Evolutionary conservation across 2,888 invertebrate genomes (phyloP), one percentile per base, ranked within the genome.

Genomic region (Melolontha melolontha): DNA sequence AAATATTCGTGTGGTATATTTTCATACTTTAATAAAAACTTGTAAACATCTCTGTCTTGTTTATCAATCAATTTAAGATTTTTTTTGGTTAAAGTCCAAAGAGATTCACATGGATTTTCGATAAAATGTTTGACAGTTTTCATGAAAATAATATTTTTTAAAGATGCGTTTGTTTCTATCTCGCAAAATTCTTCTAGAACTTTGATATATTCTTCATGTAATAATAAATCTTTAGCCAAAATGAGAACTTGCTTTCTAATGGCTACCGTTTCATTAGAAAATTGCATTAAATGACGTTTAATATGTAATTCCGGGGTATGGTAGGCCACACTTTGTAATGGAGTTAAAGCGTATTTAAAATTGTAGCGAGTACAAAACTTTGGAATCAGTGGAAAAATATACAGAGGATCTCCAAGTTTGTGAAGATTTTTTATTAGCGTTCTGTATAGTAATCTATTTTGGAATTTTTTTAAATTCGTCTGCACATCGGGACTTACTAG

Each of bases 331-430:
- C 64, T 49, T 34, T 67, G 64, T 7, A 70, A 49, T 0, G 70
- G 51, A 10, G 11, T 34, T 65, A 55, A 16, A n/a, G 55, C 49
- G 10, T 59, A 50, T 59, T 66, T 67, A 6, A 71, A 64, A 34
- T 66, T 70, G 39, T 70, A 67, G 11, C 66, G 64, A 52, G 42
- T 55, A 7, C 67, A 70, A 54, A 66, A 71, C 22, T 51, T 47
- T 14, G 70, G n/a, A 50, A 72, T 47, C 8, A 39, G n/a, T 14
- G 42, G 41, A 5, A 70, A 14, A 7, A 42, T 54, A 0, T 27
- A 11, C 1, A 40, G 54, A 8, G 70, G 44, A 0, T 68, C 44
- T 6, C 14, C 67, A 8, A 71, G 1, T 44, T 68, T 55, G 39
- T 49, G 59, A 5, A 72, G 17, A 29, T 14, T 49, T 5, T 47